These are phyloP conservation scores for Caiman crocodilus DNA, from an alignment of 2,797 vertebrate genomes.

Conservation along the genomic window DNA sequence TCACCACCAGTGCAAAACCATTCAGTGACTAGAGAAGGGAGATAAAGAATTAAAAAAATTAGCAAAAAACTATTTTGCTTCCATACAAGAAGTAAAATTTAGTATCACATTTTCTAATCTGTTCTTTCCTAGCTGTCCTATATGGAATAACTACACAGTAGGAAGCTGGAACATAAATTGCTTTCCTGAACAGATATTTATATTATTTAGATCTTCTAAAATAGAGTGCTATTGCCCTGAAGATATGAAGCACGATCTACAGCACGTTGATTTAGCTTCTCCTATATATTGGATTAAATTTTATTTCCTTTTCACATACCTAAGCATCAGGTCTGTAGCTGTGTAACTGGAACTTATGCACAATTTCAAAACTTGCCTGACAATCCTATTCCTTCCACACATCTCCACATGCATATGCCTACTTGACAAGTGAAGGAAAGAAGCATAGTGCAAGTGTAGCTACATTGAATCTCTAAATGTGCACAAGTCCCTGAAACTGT, in stretches of 20 bases:
- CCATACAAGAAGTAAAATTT: not conserved
- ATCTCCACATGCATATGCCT: too few species aligned
- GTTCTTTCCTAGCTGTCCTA: not conserved
- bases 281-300: not conserved
- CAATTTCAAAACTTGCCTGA: too few species aligned
- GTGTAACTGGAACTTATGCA: too few species aligned
- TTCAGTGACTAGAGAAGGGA: constrained; percentile 87
- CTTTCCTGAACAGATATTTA: not conserved
- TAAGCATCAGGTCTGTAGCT: too few species aligned
- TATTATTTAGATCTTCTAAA: not conserved
- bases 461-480: too few species aligned
- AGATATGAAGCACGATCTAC: not conserved
- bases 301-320: not conserved
- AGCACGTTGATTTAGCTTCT: not conserved
- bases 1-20: constrained; percentile 94
- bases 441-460: too few species aligned
- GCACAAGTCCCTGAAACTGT: too few species aligned
- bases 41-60: constrained; percentile 14
- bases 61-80: not conserved
- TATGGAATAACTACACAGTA: not conserved
- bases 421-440: too few species aligned
- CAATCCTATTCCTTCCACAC: too few species aligned
- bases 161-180: not conserved
- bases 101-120: not conserved
- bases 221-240: not conserved